These are phyloP conservation scores for Cyphomyrus plagiostoma DNA, from an alignment of 2,113 vertebrate genomes.

Conservation along the genomic window DNA sequence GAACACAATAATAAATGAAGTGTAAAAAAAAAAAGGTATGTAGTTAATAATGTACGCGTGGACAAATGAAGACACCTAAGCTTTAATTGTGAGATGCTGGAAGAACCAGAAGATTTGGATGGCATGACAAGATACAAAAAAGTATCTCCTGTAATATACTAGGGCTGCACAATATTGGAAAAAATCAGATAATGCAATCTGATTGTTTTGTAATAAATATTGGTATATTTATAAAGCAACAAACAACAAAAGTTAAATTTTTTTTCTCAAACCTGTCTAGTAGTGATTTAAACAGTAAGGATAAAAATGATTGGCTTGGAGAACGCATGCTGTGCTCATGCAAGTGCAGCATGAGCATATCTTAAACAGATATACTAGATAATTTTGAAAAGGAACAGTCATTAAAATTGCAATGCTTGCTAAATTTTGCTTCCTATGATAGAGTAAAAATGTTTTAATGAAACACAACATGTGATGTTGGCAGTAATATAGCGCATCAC, in stretches of 20 bases:
- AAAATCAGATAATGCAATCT: neutral
- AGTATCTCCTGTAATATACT: neutral
- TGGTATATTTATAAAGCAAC: neutral
- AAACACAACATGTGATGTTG: neutral
- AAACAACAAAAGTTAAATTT: neutral
- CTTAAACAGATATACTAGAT: neutral
- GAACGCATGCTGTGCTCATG: neutral
- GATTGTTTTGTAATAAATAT: neutral
- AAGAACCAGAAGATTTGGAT: neutral
- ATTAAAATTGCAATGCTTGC: neutral
- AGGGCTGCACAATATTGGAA: neutral
- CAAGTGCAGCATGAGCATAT: neutral
- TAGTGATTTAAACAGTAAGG: neutral
- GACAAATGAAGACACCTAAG: neutral
- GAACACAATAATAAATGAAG: neutral
- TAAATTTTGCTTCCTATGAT: neutral
- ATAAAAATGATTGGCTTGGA: neutral
- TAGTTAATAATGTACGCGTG: neutral
- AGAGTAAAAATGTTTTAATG: neutral
- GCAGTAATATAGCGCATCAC: too few species aligned
- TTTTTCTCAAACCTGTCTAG: neutral
- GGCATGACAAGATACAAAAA: neutral
- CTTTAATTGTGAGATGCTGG: neutral
- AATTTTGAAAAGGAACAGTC: neutral
- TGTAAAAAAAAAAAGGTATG: neutral